Conservation (phyloP, 2,888 invertebrate species). For the Panzeria rudis region DNA sequence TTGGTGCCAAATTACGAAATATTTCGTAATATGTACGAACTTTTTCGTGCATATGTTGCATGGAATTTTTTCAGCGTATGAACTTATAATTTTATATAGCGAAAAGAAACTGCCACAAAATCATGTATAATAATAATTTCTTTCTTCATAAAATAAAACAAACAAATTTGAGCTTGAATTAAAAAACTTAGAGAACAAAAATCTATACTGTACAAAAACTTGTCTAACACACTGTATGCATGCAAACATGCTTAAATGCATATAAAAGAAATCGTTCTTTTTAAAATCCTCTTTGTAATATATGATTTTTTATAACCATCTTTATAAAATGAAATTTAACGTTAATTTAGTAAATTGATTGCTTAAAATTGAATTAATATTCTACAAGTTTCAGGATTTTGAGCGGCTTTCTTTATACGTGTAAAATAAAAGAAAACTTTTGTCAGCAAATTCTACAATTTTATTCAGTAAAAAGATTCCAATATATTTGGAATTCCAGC, state of each 20-base stretch:
- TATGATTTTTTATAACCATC: not conserved
- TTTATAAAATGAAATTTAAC: not conserved
- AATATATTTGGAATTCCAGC: too few species aligned
- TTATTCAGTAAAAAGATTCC: too few species aligned
- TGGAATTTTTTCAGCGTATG: too few species aligned
- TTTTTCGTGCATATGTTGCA: too few species aligned
- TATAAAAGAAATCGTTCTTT: not conserved
- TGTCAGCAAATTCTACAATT: not conserved
- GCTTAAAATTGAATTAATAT: slow-evolving; percentile 37
- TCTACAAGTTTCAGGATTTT: slow-evolving; percentile 1
- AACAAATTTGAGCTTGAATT: too few species aligned
- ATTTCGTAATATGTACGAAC: too few species aligned
- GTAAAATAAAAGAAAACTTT: not conserved
- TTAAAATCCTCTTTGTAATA: not conserved
- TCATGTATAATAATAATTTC: too few species aligned
- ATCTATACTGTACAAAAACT: not conserved
- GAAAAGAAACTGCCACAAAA: too few species aligned
- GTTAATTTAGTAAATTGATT: slow-evolving; percentile 45
- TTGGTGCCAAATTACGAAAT: too few species aligned
- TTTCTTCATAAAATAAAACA: too few species aligned
- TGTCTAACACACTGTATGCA: not conserved
- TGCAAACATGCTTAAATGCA: not conserved
- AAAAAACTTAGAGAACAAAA: too few species aligned
- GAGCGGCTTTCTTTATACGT: not conserved
- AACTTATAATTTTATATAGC: too few species aligned